Evolutionary conservation across 2,797 vertebrate species (phyloP).

Genomic region (Lagodon rhomboides): DNA sequence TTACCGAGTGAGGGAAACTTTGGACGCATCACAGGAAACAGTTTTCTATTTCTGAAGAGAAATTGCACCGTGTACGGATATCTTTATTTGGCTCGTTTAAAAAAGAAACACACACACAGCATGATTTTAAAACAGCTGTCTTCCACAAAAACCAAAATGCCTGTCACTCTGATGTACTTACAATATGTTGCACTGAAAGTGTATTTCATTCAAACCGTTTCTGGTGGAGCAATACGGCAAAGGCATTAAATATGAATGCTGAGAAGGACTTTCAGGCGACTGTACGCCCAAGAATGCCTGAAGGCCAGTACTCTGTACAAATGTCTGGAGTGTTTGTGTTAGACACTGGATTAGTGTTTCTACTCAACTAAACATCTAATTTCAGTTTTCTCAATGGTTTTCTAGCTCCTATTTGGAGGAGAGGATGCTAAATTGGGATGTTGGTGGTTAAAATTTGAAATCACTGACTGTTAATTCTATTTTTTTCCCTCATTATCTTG

Average conservation of each 20-base stretch:
- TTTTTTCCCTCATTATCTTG: background rate
- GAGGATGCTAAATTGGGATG: slow-evolving; percentile 1
- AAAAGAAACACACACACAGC: slow-evolving; percentile 2
- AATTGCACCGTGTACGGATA: slow-evolving; percentile 33
- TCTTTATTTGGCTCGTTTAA: slow-evolving; percentile 35
- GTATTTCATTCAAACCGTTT: slow-evolving; percentile 21
- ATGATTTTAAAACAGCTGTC: slow-evolving; percentile 12
- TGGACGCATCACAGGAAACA: slow-evolving; percentile 25
- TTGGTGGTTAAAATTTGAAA: slow-evolving; percentile 18
- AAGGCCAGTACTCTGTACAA: slow-evolving; percentile 46
- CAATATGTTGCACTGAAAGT: slow-evolving; percentile 18
- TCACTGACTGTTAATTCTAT: background rate
- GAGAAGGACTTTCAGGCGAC: slow-evolving; percentile 20
- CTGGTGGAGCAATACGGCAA: slow-evolving; percentile 3
- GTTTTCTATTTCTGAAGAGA: slow-evolving; percentile 37
- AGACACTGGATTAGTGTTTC: slow-evolving; percentile 56
- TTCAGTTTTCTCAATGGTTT: slow-evolving; percentile 6
- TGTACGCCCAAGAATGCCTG: slow-evolving; percentile 32
- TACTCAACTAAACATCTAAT: slow-evolving; percentile 26
- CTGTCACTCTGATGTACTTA: slow-evolving; percentile 24
- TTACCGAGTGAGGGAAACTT: slow-evolving; percentile 17
- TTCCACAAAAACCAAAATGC: slow-evolving; percentile 24
- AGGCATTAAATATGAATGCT: slow-evolving; percentile 42
- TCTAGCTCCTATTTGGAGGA: background rate
- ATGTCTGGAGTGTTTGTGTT: slow-evolving; percentile 59